Evolutionary conservation across 2,888 invertebrate species (phyloP).

Genomic region (Callyntrura guangdongensis): DNA sequence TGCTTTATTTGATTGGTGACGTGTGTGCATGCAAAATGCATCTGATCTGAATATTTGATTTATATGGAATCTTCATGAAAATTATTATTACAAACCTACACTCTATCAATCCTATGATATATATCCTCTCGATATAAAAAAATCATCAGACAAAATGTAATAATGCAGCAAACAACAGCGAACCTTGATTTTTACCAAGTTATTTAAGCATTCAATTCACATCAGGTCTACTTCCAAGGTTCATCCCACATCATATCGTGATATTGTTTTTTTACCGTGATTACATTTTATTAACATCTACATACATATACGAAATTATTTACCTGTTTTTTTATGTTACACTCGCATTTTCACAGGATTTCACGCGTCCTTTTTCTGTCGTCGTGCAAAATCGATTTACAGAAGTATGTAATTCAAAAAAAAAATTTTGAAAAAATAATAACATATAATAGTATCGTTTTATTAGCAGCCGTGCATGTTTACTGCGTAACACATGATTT

Average conservation of each 20-base stretch:
- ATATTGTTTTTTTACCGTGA: constrained; percentile 54
- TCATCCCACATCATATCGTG: constrained; percentile 51
- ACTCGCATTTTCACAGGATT: not conserved
- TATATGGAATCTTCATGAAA: no score
- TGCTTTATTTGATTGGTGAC: no score
- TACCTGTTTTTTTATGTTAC: constrained; percentile 16
- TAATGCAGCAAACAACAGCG: no score
- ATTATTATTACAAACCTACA: no score
- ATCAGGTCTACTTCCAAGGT: constrained; percentile 46
- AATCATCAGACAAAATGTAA: no score
- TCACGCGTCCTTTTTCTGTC: not conserved
- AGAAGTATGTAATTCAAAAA: not conserved
- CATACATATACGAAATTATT: not conserved
- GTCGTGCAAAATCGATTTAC: constrained; percentile 69
- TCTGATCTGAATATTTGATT: no score
- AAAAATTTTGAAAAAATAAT: no score
- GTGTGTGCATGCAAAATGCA: no score
- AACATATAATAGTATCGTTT: not conserved
- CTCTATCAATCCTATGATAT: no score
- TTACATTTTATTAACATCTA: constrained; percentile 21
- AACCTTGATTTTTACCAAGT: constrained; percentile 67
- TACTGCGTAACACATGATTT: not conserved
- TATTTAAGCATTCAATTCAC: constrained; percentile 71
- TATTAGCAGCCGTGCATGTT: not conserved
- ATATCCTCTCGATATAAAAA: no score